A percentile compares a stretch with the other conserved stretches of the same genome.
Evolutionary conservation across 2,888 invertebrate species (phyloP).

Genomic region (Amphipyra tragopoginis): DNA sequence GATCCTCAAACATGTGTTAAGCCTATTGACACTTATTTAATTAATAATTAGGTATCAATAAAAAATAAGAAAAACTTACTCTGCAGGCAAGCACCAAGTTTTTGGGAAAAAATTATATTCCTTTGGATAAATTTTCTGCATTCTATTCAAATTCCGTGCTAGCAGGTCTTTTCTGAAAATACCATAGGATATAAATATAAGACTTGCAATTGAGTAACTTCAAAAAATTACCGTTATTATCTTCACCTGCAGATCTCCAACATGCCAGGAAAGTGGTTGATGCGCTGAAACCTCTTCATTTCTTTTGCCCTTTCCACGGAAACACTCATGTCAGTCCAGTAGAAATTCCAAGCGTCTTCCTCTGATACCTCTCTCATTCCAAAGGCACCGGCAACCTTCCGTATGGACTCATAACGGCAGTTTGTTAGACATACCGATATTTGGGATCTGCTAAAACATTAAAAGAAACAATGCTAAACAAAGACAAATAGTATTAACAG

Average conservation of each 20-base stretch:
- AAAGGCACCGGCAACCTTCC: conserved; percentile 92
- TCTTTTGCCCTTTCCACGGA: conserved; percentile 96
- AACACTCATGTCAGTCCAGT: conserved; percentile 97
- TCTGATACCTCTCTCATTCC: conserved; percentile 95
- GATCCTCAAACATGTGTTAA: too few relatives aligned
- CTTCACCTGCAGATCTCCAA: conserved; percentile 93
- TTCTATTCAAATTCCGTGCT: conserved; percentile 96
- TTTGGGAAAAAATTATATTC: conserved; percentile 98
- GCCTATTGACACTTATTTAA: too few relatives aligned
- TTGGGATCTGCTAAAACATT: conserved; percentile 74
- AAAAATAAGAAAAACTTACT: conserved; percentile 89
- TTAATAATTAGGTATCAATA: neutral
- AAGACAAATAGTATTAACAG: too few relatives aligned
- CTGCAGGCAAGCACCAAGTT: conserved; percentile 98
- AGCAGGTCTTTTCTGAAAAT: conserved; percentile 94
- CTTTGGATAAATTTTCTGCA: conserved; percentile 96
- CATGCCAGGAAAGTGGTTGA: conserved; percentile 98
- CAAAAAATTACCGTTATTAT: neutral
- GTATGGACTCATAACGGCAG: conserved; percentile 93
- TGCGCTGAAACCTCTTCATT: conserved; percentile 97
- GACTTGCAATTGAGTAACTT: neutral
- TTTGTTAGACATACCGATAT: conserved; percentile 92
- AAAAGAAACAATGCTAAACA: neutral
- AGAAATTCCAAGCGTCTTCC: conserved; percentile 96
- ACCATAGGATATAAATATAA: conserved; percentile 6